Base-by-base conservation (phyloP, 1,140 invertebrate genomes). In the Harpegnathos saltator region DNA sequence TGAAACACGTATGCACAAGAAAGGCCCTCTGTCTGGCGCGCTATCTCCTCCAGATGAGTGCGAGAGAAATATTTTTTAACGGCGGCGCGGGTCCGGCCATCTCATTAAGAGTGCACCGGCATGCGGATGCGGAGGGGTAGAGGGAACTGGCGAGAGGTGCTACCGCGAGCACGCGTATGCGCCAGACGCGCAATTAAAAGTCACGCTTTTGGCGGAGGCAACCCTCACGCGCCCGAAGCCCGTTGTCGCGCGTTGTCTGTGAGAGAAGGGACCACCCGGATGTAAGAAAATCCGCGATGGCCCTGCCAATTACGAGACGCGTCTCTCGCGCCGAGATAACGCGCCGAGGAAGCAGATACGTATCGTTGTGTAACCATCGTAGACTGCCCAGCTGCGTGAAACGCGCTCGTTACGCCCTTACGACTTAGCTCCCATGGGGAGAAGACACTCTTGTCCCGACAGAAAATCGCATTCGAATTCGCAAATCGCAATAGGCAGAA, bases 61-160 rank as follows among this genome's bases (percentile, higher is more conserved):
- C 80, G 44, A 61, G 85, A 68, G 66, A 58, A 86, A 86, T 82
- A 83, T 87, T 87, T 44, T 87, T 87, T 87, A 78, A 87, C 84
- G 58, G 85, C 71, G 71, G 77, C 85, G 68, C 75, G 50, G 68
- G 4, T 9, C 71, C 63, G 71, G 63, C 84, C 71, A 83, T 87
- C 85, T 87, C 84, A 87, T 87, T 87, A 87, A 86, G 78, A 56
- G 68, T 17, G 68, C 65, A 58, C 54, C n/a, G 22, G 44, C 11
- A 50, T 29, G 56, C 74, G 22, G 48, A 44, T n/a, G 63, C 1
- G 26, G 48, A n/a, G 59, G 15, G 50, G 14, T 33, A n/a, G 33
- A 48, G 78, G 58, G 52, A 7, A 24, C 14, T n/a, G 2, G 74
- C 38, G 59, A 26, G 15, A 73, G 56, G 71, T 59, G 62, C 62